Evolutionary conservation across 2,888 invertebrate species (phyloP).

Genomic region (Diogma glabrata): DNA sequence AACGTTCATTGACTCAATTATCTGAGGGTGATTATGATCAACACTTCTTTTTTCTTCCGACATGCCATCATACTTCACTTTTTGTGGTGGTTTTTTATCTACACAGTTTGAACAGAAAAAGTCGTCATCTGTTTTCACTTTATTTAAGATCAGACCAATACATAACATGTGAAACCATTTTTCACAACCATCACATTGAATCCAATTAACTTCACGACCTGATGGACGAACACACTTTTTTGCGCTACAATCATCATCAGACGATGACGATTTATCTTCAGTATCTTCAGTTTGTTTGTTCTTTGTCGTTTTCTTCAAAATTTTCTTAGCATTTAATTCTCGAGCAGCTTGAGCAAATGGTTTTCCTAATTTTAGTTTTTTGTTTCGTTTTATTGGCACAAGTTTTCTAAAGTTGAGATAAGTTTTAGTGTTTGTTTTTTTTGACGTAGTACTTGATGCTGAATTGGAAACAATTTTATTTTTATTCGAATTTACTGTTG

Average conservation of each 20-base stretch:
- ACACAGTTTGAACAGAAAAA: slow-evolving; percentile 62
- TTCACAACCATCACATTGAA: slow-evolving; percentile 95
- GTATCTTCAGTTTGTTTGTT: background rate
- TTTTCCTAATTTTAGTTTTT: slow-evolving; percentile 2
- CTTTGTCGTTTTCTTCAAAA: background rate
- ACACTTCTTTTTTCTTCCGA: too few species aligned
- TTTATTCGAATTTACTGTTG: too few species aligned
- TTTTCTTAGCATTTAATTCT: background rate
- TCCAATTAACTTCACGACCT: slow-evolving; percentile 91
- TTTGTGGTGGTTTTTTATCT: slow-evolving; percentile 17
- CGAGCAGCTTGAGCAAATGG: background rate
- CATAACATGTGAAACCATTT: slow-evolving; percentile 97
- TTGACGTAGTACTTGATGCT: too few species aligned
- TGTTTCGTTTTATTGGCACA: background rate
- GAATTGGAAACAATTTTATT: too few species aligned
- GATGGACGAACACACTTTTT: slow-evolving; percentile 59
- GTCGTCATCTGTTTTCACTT: slow-evolving; percentile 77
- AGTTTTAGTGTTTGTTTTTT: too few species aligned
- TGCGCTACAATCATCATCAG: slow-evolving; percentile 63
- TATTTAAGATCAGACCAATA: slow-evolving; percentile 72
- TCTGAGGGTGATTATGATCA: too few species aligned
- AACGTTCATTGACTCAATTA: too few species aligned
- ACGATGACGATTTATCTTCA: background rate
- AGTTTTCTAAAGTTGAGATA: too few species aligned
- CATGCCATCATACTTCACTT: too few species aligned